Evolutionary conservation across 2,797 vertebrate genomes (phyloP), one percentile per base, ranked within the genome.

Genomic region (Fratercula arctica): DNA sequence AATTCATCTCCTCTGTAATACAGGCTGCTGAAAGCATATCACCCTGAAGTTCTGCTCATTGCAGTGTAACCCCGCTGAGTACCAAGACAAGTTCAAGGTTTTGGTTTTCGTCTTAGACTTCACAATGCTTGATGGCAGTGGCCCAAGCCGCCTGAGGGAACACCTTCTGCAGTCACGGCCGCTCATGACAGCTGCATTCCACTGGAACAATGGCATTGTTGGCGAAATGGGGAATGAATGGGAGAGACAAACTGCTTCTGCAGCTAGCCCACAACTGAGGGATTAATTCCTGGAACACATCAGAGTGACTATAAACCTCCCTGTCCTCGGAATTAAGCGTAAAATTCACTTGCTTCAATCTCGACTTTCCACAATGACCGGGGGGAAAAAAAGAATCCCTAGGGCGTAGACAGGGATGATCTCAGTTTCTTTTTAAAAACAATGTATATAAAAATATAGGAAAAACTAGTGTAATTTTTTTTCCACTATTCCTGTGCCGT

Each of bases 181-280:
- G 29, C 86, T 90, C 81, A 45, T 93, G 93, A 93, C 96, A 91
- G 92, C 93, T 81, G 82, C 95, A 95, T 97, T 97, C 93, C 95
- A 84, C n/a, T 39, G 93, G 83, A 96, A 96, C 96, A 97, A 96
- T 97, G 92, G 93, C 92, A 88, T 95, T 96, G 93, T 89, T 95
- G 94, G 89, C 41, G 1, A 95, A 89, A 90, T 83, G 82, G 67
- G 66, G 70, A 54, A 76, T 96, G 96, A 96, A 95, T 94, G 92
- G 81, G 87, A 87, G 94, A 94, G 89, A 96, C 86, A 96, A 93
- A 96, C 89, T 93, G 89, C 94, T 95, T 94, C 95, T 96, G 92
- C 96, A 95, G 87, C 76, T 93, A 94, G 90, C 95, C 94, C 96
- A 94, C 92, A 96, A 88, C 92, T 91, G 93, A 95, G 69, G 33